Conservation (phyloP, 2,113 vertebrate species). For the Bothrops jararaca region DNA sequence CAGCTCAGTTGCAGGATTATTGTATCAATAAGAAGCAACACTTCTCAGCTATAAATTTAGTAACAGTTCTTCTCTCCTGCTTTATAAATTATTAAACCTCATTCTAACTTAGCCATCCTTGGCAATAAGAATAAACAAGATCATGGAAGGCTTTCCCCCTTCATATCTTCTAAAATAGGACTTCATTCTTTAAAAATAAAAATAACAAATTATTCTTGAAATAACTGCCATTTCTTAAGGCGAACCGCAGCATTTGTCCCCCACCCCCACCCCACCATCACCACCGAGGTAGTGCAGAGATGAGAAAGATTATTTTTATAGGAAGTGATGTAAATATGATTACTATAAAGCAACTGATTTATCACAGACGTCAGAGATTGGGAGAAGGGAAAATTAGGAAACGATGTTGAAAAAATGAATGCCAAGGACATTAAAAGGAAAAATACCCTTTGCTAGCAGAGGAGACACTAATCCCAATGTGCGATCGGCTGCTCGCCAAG, state of each 20-base stretch:
- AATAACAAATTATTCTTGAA: background rate
- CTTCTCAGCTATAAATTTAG: constrained; percentile 65
- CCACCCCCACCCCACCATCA: too few species aligned
- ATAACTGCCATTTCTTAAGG: background rate
- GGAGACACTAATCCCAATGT: background rate
- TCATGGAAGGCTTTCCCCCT: background rate
- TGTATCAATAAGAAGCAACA: constrained; percentile 58
- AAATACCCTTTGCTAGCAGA: background rate
- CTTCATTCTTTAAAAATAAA: background rate
- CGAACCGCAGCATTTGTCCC: background rate
- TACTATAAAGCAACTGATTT: background rate
- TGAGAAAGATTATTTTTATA: background rate
- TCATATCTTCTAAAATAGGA: background rate
- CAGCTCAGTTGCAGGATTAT: constrained; percentile 62
- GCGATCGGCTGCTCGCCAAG: background rate
- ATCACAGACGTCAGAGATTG: background rate
- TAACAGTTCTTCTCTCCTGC: constrained; percentile 57
- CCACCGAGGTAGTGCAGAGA: background rate
- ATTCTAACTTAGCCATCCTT: constrained; percentile 62
- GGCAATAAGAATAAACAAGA: constrained; percentile 40
- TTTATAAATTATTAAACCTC: constrained; percentile 66
- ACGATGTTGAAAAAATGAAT: constrained; percentile 39
- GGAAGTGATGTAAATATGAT: background rate
- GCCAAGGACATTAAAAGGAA: constrained; percentile 16
- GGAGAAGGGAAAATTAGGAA: background rate